Evolutionary conservation across 2,888 invertebrate species (phyloP), one percentile per base, ranked within the genome.

Genomic region (Acrobasis repandana): DNA sequence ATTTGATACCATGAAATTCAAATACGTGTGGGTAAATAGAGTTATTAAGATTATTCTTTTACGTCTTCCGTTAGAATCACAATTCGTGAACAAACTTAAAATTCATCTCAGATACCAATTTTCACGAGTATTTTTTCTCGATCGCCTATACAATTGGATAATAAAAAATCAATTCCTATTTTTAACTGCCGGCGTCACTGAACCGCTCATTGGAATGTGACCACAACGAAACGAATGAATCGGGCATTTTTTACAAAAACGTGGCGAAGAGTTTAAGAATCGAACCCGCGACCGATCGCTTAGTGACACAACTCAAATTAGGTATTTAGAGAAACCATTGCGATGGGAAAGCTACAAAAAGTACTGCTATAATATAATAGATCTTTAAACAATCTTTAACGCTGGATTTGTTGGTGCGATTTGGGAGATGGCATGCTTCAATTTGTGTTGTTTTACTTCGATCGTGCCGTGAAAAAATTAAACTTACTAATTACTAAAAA

Each of bases 321-420:
- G 61, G 62, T 76, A 75, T 74, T 80, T 68, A 71, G 76, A 68
- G 68, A 75, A 73, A 74, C 70, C 71, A 77, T 67, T 71, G 72
- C 78, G 79, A 79, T 83, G 84, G 80, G 85, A 87, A 88, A 85
- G 72, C 72, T 67, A 65, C 69, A 79, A 81, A 82, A 81, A 73
- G 63, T 68, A 57, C 63, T 61, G 72, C 73, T 74, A 28, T 43
- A 51, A 68, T 69, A 73, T 77, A 76, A 76, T 75, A 77, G 75
- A 71, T 69, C 72, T 69, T 72, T 70, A 71, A 72, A 70, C 71
- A 70, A 67, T 67, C 65, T 69, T 63, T 67, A 64, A 63, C 63
- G 57, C 33, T 48, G 28, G 46, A 38, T 43, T 43, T 43, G 43
- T 43, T 43, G 43, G 43, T 18, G 43, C 36, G 11, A 18, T 56